Conservation (phyloP, 2,888 invertebrate species). For the Leucozona laternaria region DNA sequence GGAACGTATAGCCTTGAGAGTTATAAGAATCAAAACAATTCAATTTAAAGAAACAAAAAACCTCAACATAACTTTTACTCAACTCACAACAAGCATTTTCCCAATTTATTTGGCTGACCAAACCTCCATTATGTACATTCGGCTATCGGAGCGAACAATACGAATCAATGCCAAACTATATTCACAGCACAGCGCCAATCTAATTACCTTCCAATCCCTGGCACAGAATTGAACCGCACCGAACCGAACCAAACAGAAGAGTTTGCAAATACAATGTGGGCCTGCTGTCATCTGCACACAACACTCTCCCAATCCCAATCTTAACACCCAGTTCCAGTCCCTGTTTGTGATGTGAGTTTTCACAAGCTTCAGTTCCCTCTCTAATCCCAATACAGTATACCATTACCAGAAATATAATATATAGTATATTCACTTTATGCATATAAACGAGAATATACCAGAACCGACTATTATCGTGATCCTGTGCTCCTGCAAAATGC, state of each 20-base stretch:
- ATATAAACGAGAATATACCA: constrained; percentile 36
- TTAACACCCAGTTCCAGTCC: constrained; percentile 32
- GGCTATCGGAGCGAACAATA: constrained; percentile 62
- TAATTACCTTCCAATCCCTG: constrained; percentile 73
- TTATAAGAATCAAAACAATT: too few species aligned
- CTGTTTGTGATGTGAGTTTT: constrained; percentile 58
- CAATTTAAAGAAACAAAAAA: not conserved
- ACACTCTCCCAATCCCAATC: constrained; percentile 11
- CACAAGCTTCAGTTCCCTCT: constrained; percentile 37
- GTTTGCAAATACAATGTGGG: constrained; percentile 72
- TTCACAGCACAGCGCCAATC: constrained; percentile 71
- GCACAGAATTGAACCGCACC: constrained; percentile 4
- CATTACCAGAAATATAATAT: constrained; percentile 29
- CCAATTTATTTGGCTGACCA: constrained; percentile 59
- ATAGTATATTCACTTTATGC: constrained; percentile 43
- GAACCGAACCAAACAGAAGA: constrained; percentile 3
- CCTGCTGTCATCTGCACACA: constrained; percentile 70
- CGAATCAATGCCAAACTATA: constrained; percentile 74
- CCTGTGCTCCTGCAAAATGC: constrained; percentile 58
- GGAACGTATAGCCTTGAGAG: too few species aligned
- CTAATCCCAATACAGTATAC: constrained; percentile 13
- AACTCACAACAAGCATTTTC: constrained; percentile 20
- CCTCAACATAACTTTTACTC: not conserved
- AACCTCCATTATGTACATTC: constrained; percentile 67
- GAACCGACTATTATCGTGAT: constrained; percentile 10